Conservation (phyloP, 2,113 vertebrate species). For the Excalfactoria chinensis region DNA sequence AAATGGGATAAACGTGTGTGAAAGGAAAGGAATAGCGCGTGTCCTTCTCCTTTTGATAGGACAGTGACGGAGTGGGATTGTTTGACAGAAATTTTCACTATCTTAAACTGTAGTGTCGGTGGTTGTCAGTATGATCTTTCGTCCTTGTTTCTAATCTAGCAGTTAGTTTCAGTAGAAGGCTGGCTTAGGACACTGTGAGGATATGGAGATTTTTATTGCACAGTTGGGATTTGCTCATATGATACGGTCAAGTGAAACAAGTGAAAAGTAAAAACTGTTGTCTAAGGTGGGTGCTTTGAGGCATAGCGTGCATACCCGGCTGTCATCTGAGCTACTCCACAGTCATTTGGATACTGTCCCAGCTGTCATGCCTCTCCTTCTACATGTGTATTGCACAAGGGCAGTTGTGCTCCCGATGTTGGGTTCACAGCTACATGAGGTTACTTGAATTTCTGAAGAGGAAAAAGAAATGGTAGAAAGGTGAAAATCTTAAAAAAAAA, state of each 20-base stretch:
- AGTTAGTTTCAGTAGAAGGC: background rate
- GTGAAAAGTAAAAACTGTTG: background rate
- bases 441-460: background rate
- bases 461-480: background rate
- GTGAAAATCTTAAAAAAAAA: too few relatives aligned
- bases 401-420: background rate
- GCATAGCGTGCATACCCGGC: fast-evolving
- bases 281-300: background rate
- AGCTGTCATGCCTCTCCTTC: background rate
- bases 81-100: background rate
- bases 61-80: background rate
- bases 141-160: background rate
- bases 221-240: fast-evolving
- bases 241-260: background rate
- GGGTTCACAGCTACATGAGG: background rate
- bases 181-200: background rate
- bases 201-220: background rate
- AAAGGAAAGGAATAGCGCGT: fast-evolving
- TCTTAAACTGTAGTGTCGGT: background rate
- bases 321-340: background rate
- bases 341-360: background rate
- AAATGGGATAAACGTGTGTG: background rate
- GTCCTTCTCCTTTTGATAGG: background rate
- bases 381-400: background rate
- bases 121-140: background rate